Percentiles rank a stretch among this genome's conserved stretches.
phyloP scores from a whole-genome alignment of 2,113 vertebrate genomes.

The Acrocephalus arundinaceus region DNA sequence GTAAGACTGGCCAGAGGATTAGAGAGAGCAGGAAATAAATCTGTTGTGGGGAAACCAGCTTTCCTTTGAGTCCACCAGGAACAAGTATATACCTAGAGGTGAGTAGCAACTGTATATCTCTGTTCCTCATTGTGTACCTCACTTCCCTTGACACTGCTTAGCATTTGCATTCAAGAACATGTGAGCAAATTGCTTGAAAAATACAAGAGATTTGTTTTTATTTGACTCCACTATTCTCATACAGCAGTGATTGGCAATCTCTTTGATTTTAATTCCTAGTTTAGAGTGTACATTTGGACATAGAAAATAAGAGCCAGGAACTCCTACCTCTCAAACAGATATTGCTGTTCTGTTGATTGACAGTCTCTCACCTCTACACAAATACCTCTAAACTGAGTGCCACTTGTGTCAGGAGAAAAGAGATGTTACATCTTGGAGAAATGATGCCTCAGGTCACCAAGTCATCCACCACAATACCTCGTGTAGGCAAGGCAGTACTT shows the following conservation, averaged over 20 bases:
- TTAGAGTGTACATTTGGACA: not conserved
- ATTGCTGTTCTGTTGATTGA: not conserved
- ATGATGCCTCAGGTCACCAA: not conserved
- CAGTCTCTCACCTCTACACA: not conserved
- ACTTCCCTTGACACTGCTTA: not conserved
- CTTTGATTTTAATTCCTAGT: not conserved
- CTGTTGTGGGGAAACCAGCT: not conserved
- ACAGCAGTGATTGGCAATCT: not conserved
- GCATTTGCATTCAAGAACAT: not conserved
- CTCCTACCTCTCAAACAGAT: not conserved
- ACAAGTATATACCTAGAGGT: not conserved
- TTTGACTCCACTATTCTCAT: not conserved
- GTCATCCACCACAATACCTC: not conserved
- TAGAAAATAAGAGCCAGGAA: not conserved
- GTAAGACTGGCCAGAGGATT: not conserved
- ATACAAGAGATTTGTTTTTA: not conserved
- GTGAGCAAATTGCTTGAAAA: not conserved
- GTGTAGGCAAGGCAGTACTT: not conserved
- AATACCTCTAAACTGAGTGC: not conserved
- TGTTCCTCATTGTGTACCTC: fast-evolving
- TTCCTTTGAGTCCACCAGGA: not conserved
- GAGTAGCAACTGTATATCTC: not conserved
- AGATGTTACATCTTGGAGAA: not conserved
- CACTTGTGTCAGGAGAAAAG: not conserved
- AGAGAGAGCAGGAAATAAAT: not conserved